Evolutionary conservation across 1,140 invertebrate genomes (phyloP).

Genomic region (Drosophila chauvacae): DNA sequence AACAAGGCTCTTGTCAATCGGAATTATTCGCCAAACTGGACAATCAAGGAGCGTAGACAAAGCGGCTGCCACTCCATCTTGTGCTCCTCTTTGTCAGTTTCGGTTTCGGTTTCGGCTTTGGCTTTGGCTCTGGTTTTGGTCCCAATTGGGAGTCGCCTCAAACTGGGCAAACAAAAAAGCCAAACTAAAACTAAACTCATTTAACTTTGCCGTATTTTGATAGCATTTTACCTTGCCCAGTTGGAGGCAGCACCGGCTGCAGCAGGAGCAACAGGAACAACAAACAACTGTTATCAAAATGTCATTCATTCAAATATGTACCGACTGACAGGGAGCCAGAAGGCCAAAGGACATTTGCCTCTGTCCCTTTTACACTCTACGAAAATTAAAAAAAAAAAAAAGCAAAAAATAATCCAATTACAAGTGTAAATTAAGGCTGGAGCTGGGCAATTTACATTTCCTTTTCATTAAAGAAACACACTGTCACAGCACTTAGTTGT

Average conservation of each 20-base stretch:
- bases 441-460: slow-evolving; percentile 27
- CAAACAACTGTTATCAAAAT: slow-evolving; percentile 82
- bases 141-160: slow-evolving; percentile 42
- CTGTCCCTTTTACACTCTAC: slow-evolving; percentile 51
- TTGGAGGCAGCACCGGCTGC: slow-evolving; percentile 23
- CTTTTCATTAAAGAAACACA: slow-evolving; percentile 28
- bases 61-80: slow-evolving; percentile 44
- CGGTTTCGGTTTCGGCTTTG: slow-evolving; percentile 3
- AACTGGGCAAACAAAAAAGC: slow-evolving; percentile 61
- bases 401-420: slow-evolving; percentile 33
- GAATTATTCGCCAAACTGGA: slow-evolving; percentile 56
- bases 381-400: slow-evolving; percentile 13
- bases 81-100: slow-evolving; percentile 32
- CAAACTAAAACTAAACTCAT: slow-evolving; percentile 83
- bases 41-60: slow-evolving; percentile 47
- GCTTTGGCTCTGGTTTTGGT: slow-evolving; percentile 1
- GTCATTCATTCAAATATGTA: slow-evolving; percentile 83
- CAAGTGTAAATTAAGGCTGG: slow-evolving; percentile 31
- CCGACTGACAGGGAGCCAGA: slow-evolving; percentile 37
- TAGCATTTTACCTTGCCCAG: slow-evolving; percentile 71
- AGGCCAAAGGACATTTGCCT: slow-evolving; percentile 38
- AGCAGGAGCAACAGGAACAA: slow-evolving; percentile 38
- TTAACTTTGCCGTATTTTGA: slow-evolving; percentile 81
- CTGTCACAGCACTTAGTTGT: not conserved
- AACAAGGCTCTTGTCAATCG: slow-evolving; percentile 38